Base-by-base conservation (phyloP, 1,140 invertebrate species). In the Macrostomum lignano region DNA sequence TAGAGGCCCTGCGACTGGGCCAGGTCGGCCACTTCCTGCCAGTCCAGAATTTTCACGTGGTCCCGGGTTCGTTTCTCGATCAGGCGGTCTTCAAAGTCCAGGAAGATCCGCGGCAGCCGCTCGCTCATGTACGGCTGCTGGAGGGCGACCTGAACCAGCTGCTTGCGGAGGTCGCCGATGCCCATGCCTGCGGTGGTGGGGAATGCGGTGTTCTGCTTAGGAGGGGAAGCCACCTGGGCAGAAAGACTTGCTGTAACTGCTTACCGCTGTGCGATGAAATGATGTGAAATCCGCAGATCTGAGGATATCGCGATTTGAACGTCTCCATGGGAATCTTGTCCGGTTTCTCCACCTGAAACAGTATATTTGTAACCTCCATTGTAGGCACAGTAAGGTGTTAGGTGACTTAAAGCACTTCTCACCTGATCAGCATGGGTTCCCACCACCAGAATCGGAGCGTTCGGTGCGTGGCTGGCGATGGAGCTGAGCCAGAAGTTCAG, bases 391-490 rank as follows among this genome's bases (percentile, higher is more conserved):
- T n/a, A n/a, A n/a, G n/a, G n/a, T n/a, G n/a, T n/a, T n/a, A n/a
- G n/a, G n/a, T n/a, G n/a, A n/a, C n/a, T n/a, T n/a, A n/a, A n/a
- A n/a, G n/a, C n/a, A n/a, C n/a, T n/a, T n/a, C n/a, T n/a, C 5
- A 41, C 40, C 23, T 38, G n/a, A 15, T 38, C 36, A 7, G 29
- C 24, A 25, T 38, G 33, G 15, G 36, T 40, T 10, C 34, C 34
- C 20, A 40, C 22, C n/a, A 38, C 32, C 31, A 38, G 33, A 23
- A 57, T 51, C 1, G 53, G 53, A 34, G 52, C 51, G 32, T 47
- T 45, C 13, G 51, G 51, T 10, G 53, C 53, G 43, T 57, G 53
- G 7, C 51, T 49, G 7, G 42, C 39, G n/a, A 57, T 52, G 7
- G 51, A 53, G 32, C 43, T 52, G 14, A 57, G 43, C 53, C 53